Conservation (phyloP, 2,797 vertebrate species). For the Coracias cyanogaster region DNA sequence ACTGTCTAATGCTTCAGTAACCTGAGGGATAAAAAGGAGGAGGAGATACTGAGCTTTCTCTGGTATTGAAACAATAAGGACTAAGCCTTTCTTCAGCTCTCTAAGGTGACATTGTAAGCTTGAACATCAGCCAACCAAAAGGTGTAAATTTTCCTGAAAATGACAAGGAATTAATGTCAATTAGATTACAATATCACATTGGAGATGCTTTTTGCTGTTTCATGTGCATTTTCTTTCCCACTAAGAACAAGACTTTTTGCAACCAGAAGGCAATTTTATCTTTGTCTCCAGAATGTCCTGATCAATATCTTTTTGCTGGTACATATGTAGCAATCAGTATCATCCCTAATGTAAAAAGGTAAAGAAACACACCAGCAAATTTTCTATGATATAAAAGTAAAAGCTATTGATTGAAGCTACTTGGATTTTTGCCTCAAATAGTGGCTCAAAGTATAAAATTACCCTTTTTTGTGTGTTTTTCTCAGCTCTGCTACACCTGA, state of each 20-base stretch:
- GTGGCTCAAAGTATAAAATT: neutral
- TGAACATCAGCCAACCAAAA: neutral
- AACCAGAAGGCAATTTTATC: neutral
- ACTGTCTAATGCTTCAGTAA: neutral
- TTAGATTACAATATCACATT: neutral
- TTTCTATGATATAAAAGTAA: neutral
- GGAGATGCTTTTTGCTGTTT: neutral
- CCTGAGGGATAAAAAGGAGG: neutral
- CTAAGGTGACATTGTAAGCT: neutral
- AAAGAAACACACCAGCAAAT: neutral
- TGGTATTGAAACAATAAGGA: neutral
- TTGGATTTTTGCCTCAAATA: neutral
- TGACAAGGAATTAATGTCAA: neutral
- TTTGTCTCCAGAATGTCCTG: neutral
- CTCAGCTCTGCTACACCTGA: neutral
- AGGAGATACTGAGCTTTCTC: neutral
- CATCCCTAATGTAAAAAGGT: neutral
- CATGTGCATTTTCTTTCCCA: neutral
- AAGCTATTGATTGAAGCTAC: conserved; percentile 15
- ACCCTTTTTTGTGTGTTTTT: neutral
- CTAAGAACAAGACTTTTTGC: neutral
- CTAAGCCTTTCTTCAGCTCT: neutral
- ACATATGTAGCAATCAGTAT: neutral
- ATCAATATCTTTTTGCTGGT: conserved; percentile 13
- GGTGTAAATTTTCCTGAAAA: neutral